Evolutionary conservation across 2,797 vertebrate species (phyloP).

Genomic region (Cottoperca gobio): DNA sequence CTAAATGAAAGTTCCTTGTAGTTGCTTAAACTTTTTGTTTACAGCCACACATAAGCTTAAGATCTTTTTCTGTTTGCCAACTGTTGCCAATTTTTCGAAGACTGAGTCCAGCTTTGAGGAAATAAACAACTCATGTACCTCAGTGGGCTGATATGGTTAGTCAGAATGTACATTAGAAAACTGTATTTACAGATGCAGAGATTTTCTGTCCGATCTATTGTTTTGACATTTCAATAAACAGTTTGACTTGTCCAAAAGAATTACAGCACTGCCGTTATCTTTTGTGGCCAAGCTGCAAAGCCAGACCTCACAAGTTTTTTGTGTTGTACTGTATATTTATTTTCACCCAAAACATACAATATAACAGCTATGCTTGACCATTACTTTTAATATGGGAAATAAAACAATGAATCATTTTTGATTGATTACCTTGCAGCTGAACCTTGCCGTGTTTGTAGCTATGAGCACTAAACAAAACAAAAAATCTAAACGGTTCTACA

Average conservation of each 20-base stretch:
- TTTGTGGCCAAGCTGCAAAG: constrained; percentile 37
- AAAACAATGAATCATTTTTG: constrained; percentile 8
- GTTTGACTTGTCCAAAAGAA: constrained; percentile 47
- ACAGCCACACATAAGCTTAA: constrained; percentile 31
- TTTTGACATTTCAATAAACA: constrained; percentile 69
- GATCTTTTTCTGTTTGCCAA: constrained; percentile 33
- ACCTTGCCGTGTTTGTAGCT: neutral
- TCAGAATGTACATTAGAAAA: constrained; percentile 18
- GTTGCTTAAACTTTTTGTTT: constrained; percentile 44
- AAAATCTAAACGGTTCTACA: neutral
- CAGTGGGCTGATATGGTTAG: constrained; percentile 29
- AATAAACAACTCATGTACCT: constrained; percentile 57
- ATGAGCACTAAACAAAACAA: neutral
- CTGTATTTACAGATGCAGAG: constrained; percentile 50
- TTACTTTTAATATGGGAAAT: constrained; percentile 8
- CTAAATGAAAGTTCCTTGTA: too few species aligned
- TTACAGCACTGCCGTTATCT: constrained; percentile 39
- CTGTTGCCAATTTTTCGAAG: constrained; percentile 41
- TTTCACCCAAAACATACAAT: constrained; percentile 19
- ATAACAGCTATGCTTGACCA: neutral
- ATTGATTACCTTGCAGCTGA: constrained; percentile 2
- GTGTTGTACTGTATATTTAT: constrained; percentile 35
- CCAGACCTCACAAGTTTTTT: constrained; percentile 29
- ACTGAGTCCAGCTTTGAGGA: constrained; percentile 25
- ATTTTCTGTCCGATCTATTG: constrained; percentile 50